Evolutionary conservation across 2,888 invertebrate species (phyloP).

Genomic region (Cyclophora punctaria): DNA sequence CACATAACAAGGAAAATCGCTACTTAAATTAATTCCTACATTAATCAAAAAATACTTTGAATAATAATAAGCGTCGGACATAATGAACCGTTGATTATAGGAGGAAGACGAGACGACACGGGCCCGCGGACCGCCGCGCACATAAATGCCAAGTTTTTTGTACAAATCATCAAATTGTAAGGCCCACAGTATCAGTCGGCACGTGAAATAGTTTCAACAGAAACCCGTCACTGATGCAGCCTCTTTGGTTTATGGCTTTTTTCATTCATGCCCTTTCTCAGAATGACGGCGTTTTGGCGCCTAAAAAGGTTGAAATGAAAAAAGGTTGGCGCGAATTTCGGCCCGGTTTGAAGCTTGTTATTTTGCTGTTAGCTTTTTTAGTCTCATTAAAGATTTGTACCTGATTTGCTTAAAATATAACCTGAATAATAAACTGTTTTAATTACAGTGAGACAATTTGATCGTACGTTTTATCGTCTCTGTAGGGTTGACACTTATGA

Average conservation of each 20-base stretch:
- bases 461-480: too few relatives aligned
- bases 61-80: too few relatives aligned
- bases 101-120: too few relatives aligned
- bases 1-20: too few relatives aligned
- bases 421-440: too few relatives aligned
- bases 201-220: constrained; percentile 67
- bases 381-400: constrained; percentile 12
- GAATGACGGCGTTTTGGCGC: constrained; percentile 70
- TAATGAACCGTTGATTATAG: too few relatives aligned
- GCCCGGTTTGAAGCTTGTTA: constrained; percentile 19
- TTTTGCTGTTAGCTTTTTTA: constrained; percentile 13
- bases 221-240: constrained; percentile 18
- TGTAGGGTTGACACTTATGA: too few relatives aligned
- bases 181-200: constrained; percentile 54
- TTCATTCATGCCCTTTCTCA: constrained; percentile 62
- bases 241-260: constrained; percentile 54
- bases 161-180: constrained; percentile 50
- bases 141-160: constrained; percentile 35
- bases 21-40: too few relatives aligned
- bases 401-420: neutral
- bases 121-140: too few relatives aligned
- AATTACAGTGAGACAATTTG: too few relatives aligned
- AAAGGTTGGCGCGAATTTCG: constrained; percentile 40
- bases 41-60: too few relatives aligned
- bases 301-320: constrained; percentile 35